Evolutionary conservation across 2,113 vertebrate genomes (phyloP).

Genomic region (Argyrosomus japonicus): DNA sequence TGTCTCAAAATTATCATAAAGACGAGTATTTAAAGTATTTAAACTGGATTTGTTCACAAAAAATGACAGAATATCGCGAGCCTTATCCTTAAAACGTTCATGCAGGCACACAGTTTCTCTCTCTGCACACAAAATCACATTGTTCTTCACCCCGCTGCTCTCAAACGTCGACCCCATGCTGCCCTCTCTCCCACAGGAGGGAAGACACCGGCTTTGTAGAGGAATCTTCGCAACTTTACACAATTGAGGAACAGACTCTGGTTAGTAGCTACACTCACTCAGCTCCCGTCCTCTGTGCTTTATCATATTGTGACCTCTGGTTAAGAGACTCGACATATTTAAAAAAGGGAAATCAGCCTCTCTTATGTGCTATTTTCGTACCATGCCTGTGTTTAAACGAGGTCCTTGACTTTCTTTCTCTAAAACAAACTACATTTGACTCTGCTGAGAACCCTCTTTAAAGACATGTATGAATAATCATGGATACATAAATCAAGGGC

Average conservation of each 20-base stretch:
- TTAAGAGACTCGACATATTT: background rate
- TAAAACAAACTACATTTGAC: conserved; percentile 18
- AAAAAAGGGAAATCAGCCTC: background rate
- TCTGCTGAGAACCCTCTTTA: background rate
- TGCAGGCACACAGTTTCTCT: background rate
- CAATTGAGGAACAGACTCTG: conserved; percentile 80
- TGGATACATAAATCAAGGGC: background rate
- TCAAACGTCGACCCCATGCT: conserved; percentile 30
- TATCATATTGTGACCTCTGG: conserved; percentile 11
- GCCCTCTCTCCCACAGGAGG: conserved; percentile 70
- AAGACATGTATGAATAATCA: background rate
- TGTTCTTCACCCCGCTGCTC: conserved; percentile 11
- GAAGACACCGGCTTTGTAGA: conserved; percentile 86
- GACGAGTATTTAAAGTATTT: background rate
- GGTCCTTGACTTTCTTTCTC: conserved; percentile 25
- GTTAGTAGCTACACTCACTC: conserved; percentile 67
- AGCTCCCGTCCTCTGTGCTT: conserved; percentile 1
- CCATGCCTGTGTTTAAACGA: conserved; percentile 7
- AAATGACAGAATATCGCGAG: background rate
- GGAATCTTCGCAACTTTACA: conserved; percentile 81
- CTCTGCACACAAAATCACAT: background rate
- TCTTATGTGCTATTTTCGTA: background rate
- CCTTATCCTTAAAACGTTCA: background rate
- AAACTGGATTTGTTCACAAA: background rate
- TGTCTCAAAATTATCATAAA: too few relatives aligned